phyloP scores from a whole-genome alignment of 2,113 vertebrate genomes.

The Callochromis pleurospilus region DNA sequence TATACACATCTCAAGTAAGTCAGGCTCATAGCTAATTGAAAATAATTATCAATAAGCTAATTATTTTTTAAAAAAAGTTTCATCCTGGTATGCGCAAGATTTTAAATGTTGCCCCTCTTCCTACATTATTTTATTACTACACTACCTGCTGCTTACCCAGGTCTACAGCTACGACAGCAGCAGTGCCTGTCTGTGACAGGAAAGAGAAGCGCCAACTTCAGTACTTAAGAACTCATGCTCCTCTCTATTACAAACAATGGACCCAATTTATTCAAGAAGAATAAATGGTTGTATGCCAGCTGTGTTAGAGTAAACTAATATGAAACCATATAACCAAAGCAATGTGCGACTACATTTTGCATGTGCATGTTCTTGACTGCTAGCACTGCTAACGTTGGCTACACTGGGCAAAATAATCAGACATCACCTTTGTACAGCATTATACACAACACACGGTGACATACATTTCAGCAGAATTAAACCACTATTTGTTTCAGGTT shows the following conservation, averaged over 20 bases:
- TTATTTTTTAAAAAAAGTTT: fast-evolving
- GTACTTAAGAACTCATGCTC: neutral
- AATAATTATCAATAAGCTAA: neutral
- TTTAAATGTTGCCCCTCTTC: neutral
- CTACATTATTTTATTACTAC: neutral
- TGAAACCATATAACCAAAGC: neutral
- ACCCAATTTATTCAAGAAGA: neutral
- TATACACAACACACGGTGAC: neutral
- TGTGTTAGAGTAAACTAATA: neutral
- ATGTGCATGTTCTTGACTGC: neutral
- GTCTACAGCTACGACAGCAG: neutral
- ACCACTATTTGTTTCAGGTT: neutral
- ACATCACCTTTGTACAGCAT: neutral
- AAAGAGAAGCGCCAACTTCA: neutral
- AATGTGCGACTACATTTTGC: neutral
- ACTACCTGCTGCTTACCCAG: neutral
- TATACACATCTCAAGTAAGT: neutral
- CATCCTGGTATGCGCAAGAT: neutral
- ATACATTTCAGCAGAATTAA: neutral
- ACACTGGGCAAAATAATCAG: neutral
- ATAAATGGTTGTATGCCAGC: neutral
- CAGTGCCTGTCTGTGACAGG: neutral
- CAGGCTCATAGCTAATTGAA: neutral
- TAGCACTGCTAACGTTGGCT: neutral
- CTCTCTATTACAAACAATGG: neutral